Evolutionary conservation across 2,113 vertebrate species (phyloP).

Genomic region (Xerus inauris): DNA sequence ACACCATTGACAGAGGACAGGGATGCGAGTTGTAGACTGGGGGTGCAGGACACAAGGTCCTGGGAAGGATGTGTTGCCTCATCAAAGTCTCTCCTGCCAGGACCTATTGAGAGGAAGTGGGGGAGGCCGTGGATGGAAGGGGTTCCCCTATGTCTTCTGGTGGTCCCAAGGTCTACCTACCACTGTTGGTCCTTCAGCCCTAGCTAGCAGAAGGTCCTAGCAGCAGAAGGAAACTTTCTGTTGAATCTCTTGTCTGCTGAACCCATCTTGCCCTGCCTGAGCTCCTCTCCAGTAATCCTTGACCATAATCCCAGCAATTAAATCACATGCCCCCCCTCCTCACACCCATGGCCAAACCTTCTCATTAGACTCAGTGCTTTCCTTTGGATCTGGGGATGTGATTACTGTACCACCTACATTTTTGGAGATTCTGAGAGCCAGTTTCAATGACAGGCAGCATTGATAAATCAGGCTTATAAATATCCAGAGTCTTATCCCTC

Average conservation of each 20-base stretch:
- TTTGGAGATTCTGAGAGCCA: neutral
- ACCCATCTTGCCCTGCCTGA: too few species aligned
- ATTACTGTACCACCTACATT: neutral
- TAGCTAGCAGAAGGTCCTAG: accelerated
- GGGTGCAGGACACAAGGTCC: accelerated
- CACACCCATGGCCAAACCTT: too few species aligned
- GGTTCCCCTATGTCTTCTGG: neutral
- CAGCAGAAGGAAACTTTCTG: neutral
- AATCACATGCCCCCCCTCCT: neutral
- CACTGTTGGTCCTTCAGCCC: accelerated
- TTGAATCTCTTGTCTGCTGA: neutral
- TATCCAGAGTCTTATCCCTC: neutral
- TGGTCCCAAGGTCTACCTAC: too few species aligned
- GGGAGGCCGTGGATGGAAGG: neutral
- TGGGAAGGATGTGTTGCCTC: neutral
- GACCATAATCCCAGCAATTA: neutral
- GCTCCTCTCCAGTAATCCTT: too few species aligned
- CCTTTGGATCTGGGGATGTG: neutral
- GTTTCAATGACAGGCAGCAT: neutral
- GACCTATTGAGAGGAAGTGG: neutral
- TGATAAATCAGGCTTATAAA: neutral
- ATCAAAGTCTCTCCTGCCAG: neutral
- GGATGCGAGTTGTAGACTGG: too few species aligned
- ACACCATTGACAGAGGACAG: neutral
- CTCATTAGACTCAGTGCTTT: neutral